Base-by-base conservation (phyloP, 2,888 invertebrate genomes). In the Macrosiphum euphorbiae region DNA sequence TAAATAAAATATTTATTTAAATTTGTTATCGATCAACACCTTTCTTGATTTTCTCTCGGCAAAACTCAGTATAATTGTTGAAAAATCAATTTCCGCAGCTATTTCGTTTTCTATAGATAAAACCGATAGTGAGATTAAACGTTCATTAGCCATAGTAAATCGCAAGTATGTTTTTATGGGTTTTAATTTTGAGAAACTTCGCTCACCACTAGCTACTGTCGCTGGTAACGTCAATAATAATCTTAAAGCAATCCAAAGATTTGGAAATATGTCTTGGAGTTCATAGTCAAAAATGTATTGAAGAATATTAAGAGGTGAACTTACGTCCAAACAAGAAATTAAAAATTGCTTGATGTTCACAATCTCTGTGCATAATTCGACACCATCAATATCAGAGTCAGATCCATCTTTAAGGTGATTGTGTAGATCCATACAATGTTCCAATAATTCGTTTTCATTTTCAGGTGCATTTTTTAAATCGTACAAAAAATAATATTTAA, bases 81-180 rank as follows among this genome's bases (percentile, higher is more conserved):
- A 91, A 85, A 91, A 92, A 92, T 94, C 92, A 88, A 94, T 88
- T 92, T 86, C 91, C 24, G 41, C 44, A 84, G 84, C 55, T 61
- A 94, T 92, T 84, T 92, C 88, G 58, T 95, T 95, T 94, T 94
- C 94, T 67, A 94, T 94, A 47, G 94, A 95, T 41, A 94, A 85
- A 90, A 94, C 47, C 50, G 92, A 92, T 50, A 94, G 91, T 78
- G 85, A 87, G 44, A 61, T 85, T 24, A 94, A 91, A 61, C 94
- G 90, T 91, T 94, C 91, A 88, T 95, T 91, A 88, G 94, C 61
- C 92, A 94, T 90, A 55, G 94, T 93, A 28, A 94, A 94, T 78
- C 91, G 86, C 44, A 94, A 91, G 67, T 94, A 94, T 86, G 94
- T 94, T 92, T 94, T 94, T 58, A 94, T 94, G 28, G 94, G 91